Percentiles rank a stretch among this genome's conserved stretches.
These are phyloP conservation scores for Philantomba maxwellii DNA, from an alignment of 2,113 vertebrate species.

Conservation along the genomic window DNA sequence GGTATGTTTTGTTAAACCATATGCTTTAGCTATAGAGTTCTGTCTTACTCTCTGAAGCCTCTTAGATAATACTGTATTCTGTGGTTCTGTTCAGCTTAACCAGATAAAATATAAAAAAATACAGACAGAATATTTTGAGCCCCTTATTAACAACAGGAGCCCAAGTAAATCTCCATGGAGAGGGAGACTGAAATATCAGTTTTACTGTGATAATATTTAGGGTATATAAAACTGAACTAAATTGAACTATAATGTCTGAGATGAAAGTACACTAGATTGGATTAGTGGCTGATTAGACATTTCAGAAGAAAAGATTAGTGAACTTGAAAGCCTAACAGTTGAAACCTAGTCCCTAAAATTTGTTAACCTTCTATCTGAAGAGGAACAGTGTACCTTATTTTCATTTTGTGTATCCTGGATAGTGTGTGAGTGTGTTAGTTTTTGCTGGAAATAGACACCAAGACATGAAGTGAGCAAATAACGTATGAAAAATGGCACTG, in stretches of 20 bases:
- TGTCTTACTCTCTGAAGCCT: neutral
- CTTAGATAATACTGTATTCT: neutral
- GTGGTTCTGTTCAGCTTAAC: neutral
- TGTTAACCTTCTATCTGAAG: neutral
- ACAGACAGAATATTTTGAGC: neutral
- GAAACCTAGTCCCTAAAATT: neutral
- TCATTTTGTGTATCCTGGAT: neutral
- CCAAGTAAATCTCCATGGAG: neutral
- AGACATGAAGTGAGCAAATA: neutral
- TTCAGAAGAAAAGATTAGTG: neutral
- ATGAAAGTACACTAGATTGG: neutral
- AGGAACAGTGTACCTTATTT: neutral
- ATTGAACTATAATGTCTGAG: neutral
- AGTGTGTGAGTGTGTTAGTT: neutral
- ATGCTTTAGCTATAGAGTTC: neutral
- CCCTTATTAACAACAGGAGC: neutral
- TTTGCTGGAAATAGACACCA: neutral
- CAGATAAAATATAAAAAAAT: neutral
- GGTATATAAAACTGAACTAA: neutral
- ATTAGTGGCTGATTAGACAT: neutral
- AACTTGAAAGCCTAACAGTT: neutral
- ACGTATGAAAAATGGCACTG: neutral
- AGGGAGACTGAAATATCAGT: neutral
- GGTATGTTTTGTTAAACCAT: slow-evolving; percentile 66
- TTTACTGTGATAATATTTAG: neutral